Conservation (phyloP, 2,797 vertebrate species). For the Cynodonichthys magdalenae region DNA sequence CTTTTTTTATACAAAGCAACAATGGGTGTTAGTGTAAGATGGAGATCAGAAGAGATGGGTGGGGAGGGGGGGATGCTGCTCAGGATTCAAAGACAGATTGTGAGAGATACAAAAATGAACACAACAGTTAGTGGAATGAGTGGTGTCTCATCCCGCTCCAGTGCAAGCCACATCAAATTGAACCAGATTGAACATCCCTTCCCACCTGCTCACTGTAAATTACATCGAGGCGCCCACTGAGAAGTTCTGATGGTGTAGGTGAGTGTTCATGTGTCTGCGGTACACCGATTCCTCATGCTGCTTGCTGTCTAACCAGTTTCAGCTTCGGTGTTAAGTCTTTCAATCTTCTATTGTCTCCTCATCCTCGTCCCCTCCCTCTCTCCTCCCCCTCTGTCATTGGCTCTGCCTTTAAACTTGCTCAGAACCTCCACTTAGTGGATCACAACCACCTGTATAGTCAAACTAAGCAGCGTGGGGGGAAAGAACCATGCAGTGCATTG, state of each 20-base stretch:
- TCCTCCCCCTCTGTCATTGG: slow-evolving; percentile 17
- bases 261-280: slow-evolving; percentile 40
- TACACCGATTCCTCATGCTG: slow-evolving; percentile 53
- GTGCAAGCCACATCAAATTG: slow-evolving; percentile 74
- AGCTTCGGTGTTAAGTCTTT: slow-evolving; percentile 68
- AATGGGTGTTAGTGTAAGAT: slow-evolving; percentile 23
- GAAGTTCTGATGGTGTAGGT: slow-evolving; percentile 53
- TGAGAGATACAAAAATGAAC: slow-evolving; percentile 55
- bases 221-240: slow-evolving; percentile 66
- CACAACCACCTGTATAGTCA: slow-evolving; percentile 56
- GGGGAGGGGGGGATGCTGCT: slow-evolving; percentile 17
- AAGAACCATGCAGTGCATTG: slow-evolving; percentile 25
- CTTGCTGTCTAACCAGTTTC: slow-evolving; percentile 63
- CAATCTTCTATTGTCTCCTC: slow-evolving; percentile 60
- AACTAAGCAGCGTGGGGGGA: slow-evolving; percentile 39
- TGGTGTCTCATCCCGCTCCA: slow-evolving; percentile 63
- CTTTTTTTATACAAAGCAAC: slow-evolving; percentile 19
- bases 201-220: slow-evolving; percentile 78
- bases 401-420: slow-evolving; percentile 49
- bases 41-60: slow-evolving; percentile 22
- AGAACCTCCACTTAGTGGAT: slow-evolving; percentile 58
- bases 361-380: slow-evolving; percentile 2
- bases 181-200: slow-evolving; percentile 78
- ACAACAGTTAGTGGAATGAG: slow-evolving; percentile 62
- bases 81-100: slow-evolving; percentile 29